Evolutionary conservation across 2,888 invertebrate genomes (phyloP).

Genomic region (Latrodectus elegans): DNA sequence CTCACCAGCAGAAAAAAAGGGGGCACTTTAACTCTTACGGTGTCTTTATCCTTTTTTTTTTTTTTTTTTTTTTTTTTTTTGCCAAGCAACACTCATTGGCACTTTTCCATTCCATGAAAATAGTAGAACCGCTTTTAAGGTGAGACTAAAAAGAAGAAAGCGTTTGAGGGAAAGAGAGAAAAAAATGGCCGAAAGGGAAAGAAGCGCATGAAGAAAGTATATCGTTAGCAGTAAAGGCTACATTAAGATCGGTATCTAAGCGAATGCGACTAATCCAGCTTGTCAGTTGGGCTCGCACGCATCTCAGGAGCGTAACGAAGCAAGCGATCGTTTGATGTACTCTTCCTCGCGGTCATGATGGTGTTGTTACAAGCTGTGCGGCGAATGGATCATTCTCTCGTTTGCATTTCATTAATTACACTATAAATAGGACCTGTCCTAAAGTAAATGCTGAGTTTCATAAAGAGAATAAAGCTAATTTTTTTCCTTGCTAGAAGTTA

Average conservation of each 20-base stretch:
- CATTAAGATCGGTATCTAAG: conserved; percentile 57
- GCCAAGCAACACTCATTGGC: neutral
- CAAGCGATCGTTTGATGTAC: conserved; percentile 23
- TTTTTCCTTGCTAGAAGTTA: too few species aligned
- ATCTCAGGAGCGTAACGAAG: conserved; percentile 49
- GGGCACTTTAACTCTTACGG: neutral
- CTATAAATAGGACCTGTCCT: neutral
- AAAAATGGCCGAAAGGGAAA: neutral
- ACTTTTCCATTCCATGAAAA: conserved; percentile 11
- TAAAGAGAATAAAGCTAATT: too few species aligned
- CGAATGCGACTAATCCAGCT: conserved; percentile 24
- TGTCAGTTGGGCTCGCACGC: conserved; percentile 41
- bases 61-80: too few species aligned
- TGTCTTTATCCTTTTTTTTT: conserved; percentile 2
- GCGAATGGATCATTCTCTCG: conserved; percentile 23
- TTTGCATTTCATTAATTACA: conserved; percentile 23
- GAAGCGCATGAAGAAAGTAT: neutral
- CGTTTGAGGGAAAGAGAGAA: neutral
- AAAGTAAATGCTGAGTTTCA: too few species aligned
- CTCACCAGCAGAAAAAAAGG: conserved; percentile 9
- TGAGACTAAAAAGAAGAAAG: neutral
- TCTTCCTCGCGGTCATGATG: neutral
- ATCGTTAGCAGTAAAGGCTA: neutral
- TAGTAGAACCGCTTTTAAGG: conserved; percentile 7
- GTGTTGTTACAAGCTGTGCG: neutral